Evolutionary conservation across 2,797 vertebrate species (phyloP), one percentile per base, ranked within the genome.

Genomic region (Enteromius fasciolatus): DNA sequence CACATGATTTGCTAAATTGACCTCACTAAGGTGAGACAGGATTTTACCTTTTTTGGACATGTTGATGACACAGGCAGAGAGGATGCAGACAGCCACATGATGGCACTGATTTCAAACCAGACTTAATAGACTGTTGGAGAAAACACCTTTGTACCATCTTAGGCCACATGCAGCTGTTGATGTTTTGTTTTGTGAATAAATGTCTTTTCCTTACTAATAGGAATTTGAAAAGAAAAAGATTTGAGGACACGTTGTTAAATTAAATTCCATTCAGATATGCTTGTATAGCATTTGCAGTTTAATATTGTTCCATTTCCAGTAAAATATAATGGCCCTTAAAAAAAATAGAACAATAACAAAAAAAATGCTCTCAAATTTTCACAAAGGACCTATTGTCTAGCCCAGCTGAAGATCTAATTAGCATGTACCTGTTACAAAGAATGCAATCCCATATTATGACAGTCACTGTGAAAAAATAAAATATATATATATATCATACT

Each of bases 11-110:
- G 73, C 59, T 77, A 63, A 54, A 59, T 23, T 31, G 50, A 59
- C 67, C 73, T 81, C 69, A 64, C 20, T 25, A 44, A 81, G 70
- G 54, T 80, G 84, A 85, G 83, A 81, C 68, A 84, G 81, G 84
- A 81, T 75, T 76, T 87, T 46, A 77, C 83, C 83, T 78, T 84
- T 84, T 85, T 83, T 85, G 73, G 83, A 63, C 50, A 74, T 74
- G 76, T 86, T 83, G 50, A 44, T 86, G 77, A 63, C 41, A 33
- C 11, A 28, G 46, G 77, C 33, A 14, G 20, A 69, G 74, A 81
- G 33, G 20, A 81, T 48, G 31, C 20, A 66, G 44, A 31, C 52
- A 44, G 54, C 67, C 69, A 15, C 57, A 46, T 81, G 74, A 61
- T 48, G 44, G 57, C n/a, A 74, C 63, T 78, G 52, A 76, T 52